Conservation (phyloP, 2,797 vertebrate species). For the Toxotes lorentzi region DNA sequence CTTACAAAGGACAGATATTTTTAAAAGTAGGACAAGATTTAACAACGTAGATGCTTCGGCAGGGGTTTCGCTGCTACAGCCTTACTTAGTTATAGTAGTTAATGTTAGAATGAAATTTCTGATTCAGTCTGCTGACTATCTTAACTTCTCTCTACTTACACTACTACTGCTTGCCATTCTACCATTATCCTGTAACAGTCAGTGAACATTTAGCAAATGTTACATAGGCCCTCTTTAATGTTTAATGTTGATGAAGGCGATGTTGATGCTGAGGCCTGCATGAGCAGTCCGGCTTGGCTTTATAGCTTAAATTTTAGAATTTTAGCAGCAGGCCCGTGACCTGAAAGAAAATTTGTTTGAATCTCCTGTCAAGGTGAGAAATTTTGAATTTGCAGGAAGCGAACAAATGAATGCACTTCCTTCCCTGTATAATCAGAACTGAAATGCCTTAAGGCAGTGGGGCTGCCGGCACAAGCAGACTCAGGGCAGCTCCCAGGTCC, state of each 20-base stretch:
- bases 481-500: slow-evolving; percentile 42
- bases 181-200: background rate
- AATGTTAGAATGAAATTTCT: background rate
- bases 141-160: background rate
- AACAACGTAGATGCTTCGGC: background rate
- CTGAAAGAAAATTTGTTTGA: slow-evolving; percentile 29
- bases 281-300: background rate
- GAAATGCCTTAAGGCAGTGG: slow-evolving; percentile 46
- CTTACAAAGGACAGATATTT: background rate
- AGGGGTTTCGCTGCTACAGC: background rate
- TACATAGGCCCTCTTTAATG: background rate
- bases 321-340: slow-evolving; percentile 14
- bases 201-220: background rate
- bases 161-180: background rate
- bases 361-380: slow-evolving; percentile 32
- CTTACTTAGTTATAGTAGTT: background rate
- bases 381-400: slow-evolving; percentile 38
- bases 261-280: background rate
- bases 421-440: slow-evolving; percentile 24
- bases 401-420: slow-evolving; percentile 41
- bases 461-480: slow-evolving; percentile 47
- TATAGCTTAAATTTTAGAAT: background rate
- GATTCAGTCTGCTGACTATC: background rate
- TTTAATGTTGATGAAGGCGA: background rate
- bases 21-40: background rate